phyloP scores from a whole-genome alignment of 2,113 vertebrate genomes.

The Sylvietta virens region DNA sequence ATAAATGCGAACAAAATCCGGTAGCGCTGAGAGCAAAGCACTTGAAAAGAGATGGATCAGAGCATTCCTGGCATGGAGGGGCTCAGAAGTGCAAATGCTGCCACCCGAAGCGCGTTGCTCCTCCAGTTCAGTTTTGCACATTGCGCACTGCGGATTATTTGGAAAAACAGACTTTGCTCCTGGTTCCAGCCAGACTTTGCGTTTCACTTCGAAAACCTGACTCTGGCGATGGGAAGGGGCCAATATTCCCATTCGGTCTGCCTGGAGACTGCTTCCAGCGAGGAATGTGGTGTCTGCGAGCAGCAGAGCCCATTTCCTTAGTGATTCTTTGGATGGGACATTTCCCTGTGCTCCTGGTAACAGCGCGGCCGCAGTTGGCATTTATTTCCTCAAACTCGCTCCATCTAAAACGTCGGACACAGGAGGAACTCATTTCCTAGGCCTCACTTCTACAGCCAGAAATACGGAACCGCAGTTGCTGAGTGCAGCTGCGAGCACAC shows the following conservation, averaged over 20 bases:
- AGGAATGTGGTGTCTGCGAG: not conserved
- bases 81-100: not conserved
- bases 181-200: not conserved
- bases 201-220: not conserved
- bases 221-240: not conserved
- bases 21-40: not conserved
- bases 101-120: rapidly evolving
- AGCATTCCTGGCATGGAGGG: not conserved
- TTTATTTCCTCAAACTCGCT: not conserved
- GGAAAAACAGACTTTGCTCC: not conserved
- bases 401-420: rapidly evolving
- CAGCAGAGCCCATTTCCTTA: slow-evolving; percentile 7
- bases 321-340: slow-evolving; percentile 19
- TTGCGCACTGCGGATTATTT: not conserved
- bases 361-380: not conserved
- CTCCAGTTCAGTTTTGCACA: rapidly evolving
- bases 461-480: rapidly evolving
- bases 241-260: not conserved
- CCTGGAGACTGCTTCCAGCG: not conserved
- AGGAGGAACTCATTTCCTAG: not conserved
- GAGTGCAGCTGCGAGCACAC: not conserved
- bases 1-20: rapidly evolving
- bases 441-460: not conserved
- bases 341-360: not conserved
- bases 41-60: not conserved